Percentiles rank a stretch among this genome's conserved stretches.
Evolutionary conservation across 92 coral and sea anemone species (phyloP).

Genomic region (Meandrina meandrites): DNA sequence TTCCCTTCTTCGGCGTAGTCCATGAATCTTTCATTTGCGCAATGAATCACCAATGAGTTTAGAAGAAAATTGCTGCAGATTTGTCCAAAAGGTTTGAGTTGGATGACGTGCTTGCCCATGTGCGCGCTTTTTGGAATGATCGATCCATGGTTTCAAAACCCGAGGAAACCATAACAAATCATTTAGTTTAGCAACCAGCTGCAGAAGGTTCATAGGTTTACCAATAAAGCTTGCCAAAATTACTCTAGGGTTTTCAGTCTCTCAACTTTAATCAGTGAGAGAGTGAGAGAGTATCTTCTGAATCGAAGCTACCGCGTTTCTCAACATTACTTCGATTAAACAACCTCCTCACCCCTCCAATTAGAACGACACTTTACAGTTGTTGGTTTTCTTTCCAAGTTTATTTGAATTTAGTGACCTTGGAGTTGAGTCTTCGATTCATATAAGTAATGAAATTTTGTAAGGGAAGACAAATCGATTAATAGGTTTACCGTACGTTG

Average conservation of each 20-base stretch:
- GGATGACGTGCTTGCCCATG: not conserved
- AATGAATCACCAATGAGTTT: not conserved
- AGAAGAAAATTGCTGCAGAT: not conserved
- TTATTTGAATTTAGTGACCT: not conserved
- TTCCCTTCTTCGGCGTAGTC: not conserved
- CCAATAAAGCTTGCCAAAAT: not conserved
- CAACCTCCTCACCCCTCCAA: not conserved
- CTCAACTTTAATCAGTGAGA: too few species aligned
- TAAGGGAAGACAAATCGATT: not conserved
- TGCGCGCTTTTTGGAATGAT: too few species aligned
- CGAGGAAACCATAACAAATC: too few species aligned
- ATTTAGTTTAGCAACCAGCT: too few species aligned
- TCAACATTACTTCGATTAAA: not conserved
- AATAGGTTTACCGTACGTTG: not conserved
- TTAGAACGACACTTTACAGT: not conserved
- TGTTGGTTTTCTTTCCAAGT: conserved; percentile 2
- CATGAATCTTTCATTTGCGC: not conserved
- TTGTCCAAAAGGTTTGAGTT: not conserved
- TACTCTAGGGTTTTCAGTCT: too few species aligned
- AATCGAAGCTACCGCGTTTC: too few species aligned
- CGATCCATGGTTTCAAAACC: too few species aligned
- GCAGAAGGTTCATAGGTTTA: not conserved
- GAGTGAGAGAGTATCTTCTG: too few species aligned
- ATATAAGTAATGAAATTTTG: not conserved
- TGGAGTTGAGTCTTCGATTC: not conserved